Base-by-base conservation (phyloP, 2,797 vertebrate species). In the Arnoldichthys spilopterus region DNA sequence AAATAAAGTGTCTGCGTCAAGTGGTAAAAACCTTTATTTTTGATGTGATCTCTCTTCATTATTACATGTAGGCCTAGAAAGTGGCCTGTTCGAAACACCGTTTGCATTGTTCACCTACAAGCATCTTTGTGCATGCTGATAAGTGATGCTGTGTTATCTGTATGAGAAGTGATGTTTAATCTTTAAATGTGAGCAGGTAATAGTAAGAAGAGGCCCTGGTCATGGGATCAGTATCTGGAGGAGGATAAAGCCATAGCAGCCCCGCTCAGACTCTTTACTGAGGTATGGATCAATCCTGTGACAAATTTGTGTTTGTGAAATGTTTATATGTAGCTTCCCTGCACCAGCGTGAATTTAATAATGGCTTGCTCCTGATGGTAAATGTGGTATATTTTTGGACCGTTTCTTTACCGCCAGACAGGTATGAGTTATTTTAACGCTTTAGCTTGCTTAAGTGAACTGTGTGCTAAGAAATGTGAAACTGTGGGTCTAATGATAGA, bases 191-290 rank as follows among this genome's bases (percentile, higher is more conserved):
- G 0, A n/a, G 32, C 76, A 80, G 83, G 83, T 58, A 83, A 62
- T 71, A 88, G 91, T 83, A 85, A 89, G 90, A 77, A 90, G 90
- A 89, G 84, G 80, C 30, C 80, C 75, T 94, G 93, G 93, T 93
- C 91, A 6, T 94, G 94, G 94, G 90, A 92, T 82, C 90, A 88
- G 69, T 93, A 93, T 78, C 85, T 94, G 78, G 90, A 90, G 0
- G 90, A 94, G 45, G 87, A 93, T 74, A 84, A 87, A 24, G 85
- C 89, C 3, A 85, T 89, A 45, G 89, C 91, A 12, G 92, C 92
- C 49, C 91, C 91, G 0, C 9, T 78, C 1, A 67, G 85, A 7
- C 59, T 91, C 22, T 94, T 94, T 62, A 90, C 91, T 76, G 88
- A 91, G 92, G 93, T 93, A 90, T 28, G 43, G 32, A 47, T 59